Evolutionary conservation across 2,797 vertebrate genomes (phyloP), one percentile per base, ranked within the genome.

Genomic region (Thripadectes ignobilis): DNA sequence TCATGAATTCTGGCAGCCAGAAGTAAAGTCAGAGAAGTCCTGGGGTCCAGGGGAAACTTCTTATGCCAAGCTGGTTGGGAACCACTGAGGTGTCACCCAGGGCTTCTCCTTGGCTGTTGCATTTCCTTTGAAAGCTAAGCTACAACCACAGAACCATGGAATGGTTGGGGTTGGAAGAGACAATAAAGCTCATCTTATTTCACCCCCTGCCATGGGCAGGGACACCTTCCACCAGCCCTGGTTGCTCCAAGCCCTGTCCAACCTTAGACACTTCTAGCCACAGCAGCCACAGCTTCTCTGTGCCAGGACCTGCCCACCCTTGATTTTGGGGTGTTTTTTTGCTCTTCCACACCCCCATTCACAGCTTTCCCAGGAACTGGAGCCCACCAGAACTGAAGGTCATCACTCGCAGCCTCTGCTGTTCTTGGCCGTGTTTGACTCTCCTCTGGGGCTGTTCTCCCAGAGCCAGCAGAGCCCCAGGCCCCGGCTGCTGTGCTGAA

Each of bases 191-290:
- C 30, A 36, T 36, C 23, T 26, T 6, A 9, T 58, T 26, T 14
- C 48, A 49, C 48, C 48, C 48, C 36, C 17, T 34, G 49, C 58
- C n/a, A 5, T 10, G 45, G 43, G 19, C 32, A 79, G 75, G 41
- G 62, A 43, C 62, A 62, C 21, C 23, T 62, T 7, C 32, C 78
- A 43, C 55, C 8, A 1, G 7, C 19, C 5, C 27, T 57, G 36
- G 23, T 1, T 38, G 36, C 26, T 10, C 71, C 29, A 67, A 74
- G 26, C 2, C 54, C 61, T 0, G 2, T 27, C 68, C 77, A 62
- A 0, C 48, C 41, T 14, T 17, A 27, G 0, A 7, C 32, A 17
- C 4, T 55, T 1, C 8, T 48, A 75, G 34, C 2, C 3, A 9
- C 22, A 18, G 34, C 69, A 68, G 69, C 39, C 34, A 23, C 62